Base-by-base conservation (phyloP, 1,140 invertebrate genomes). In the Sweltsa coloradensis region DNA sequence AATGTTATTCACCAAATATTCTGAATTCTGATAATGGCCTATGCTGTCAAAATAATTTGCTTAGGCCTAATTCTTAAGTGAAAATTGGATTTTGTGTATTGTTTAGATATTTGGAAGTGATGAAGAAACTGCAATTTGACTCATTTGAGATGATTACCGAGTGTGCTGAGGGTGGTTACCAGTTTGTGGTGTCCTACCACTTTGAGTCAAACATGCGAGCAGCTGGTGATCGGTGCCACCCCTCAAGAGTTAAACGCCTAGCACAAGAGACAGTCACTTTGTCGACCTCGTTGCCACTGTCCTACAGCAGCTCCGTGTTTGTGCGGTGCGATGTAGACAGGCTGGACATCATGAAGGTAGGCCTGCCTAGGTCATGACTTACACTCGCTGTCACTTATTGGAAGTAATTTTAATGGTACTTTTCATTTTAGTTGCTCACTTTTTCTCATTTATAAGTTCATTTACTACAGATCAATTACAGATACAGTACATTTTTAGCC, bases 211-310 rank as follows among this genome's bases (percentile, higher is more conserved):
- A 85, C 54, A 84, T 93, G 51, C 78, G 87, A 53, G 75, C 84
- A n/a, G 82, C 87, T 1, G 86, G 86, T 25, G 86, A 89, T 57
- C 75, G 85, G 34, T 79, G 80, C 49, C 86, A 89, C 66, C 85
- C 88, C 14, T 78, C 85, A 7, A 73, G 93, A 50, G 85, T 94
- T 49, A 91, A 94, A 65, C 74, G 93, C 14, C 75, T 97, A 14
- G 93, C 93, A 21, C 93, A 97, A 67, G 94, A 97, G 69, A 83
- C 91, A 45, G 90, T 94, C 22, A 96, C 92, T 9, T 73, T 97
- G n/a, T 90, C 89, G 37, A 93, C 89, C 43, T 87, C 87, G 41
- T 70, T 97, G 51, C 93, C 94, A 43, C 74, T 97, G 16, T 94
- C 90, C 18, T 91, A 85, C 56, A 92, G 87, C 61, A 94, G 89